Percentiles rank a stretch among this genome's conserved stretches.
Conservation (phyloP, 2,888 invertebrate genomes). For the Cheilosia grossa region DNA sequence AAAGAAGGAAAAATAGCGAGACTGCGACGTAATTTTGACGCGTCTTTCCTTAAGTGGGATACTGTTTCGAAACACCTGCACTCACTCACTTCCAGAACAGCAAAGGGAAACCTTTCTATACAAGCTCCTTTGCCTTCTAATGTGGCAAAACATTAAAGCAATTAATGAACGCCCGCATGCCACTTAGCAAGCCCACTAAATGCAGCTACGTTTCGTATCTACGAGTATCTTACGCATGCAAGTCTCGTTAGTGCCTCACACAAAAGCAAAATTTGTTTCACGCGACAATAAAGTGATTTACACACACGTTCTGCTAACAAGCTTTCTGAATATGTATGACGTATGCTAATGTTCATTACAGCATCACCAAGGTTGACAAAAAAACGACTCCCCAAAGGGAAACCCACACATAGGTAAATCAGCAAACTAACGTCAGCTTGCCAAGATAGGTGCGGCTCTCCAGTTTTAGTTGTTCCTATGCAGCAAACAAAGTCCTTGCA, state of each 20-base stretch:
- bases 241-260: conserved; percentile 48
- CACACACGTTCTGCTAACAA: conserved; percentile 50
- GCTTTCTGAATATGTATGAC: conserved; percentile 66
- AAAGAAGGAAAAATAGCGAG: too few species aligned
- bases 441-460: background rate
- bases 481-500: conserved; percentile 27
- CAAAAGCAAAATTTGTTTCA: conserved; percentile 16
- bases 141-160: conserved; percentile 18
- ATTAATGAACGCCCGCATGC: background rate
- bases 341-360: conserved; percentile 71
- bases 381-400: background rate
- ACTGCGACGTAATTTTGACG: too few species aligned
- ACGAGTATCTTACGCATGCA: conserved; percentile 34
- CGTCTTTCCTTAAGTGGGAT: too few species aligned
- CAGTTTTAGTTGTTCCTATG: too few species aligned
- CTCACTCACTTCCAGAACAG: too few species aligned
- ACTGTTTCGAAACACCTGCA: too few species aligned
- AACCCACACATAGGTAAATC: conserved; percentile 47
- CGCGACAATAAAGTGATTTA: conserved; percentile 47
- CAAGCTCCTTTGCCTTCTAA: too few species aligned
- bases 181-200: background rate
- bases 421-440: conserved; percentile 51
- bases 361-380: conserved; percentile 7
- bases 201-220: conserved; percentile 20
- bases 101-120: too few species aligned